phyloP scores from a whole-genome alignment of 1,140 invertebrate genomes.

The Cyrtorhinus lividipennis region DNA sequence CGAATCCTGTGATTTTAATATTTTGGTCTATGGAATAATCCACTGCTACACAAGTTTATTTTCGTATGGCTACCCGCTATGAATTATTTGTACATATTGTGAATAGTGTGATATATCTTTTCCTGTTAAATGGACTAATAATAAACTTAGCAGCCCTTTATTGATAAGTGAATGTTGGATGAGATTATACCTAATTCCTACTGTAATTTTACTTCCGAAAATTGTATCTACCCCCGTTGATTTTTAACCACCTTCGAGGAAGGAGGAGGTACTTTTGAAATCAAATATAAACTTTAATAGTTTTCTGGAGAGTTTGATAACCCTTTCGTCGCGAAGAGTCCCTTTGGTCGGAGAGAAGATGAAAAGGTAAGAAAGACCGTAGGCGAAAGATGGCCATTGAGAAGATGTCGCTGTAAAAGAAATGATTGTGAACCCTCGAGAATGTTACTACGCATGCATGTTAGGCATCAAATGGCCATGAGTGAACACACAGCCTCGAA shows the following conservation, averaged over 20 bases:
- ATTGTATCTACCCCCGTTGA: constrained; percentile 18
- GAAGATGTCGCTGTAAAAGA: too few relatives aligned
- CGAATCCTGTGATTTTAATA: not conserved
- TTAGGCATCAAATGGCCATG: too few relatives aligned
- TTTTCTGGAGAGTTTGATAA: too few relatives aligned
- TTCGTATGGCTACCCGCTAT: not conserved
- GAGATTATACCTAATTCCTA: not conserved
- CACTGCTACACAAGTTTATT: not conserved
- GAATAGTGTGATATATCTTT: constrained; percentile 18
- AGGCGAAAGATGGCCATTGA: too few relatives aligned
- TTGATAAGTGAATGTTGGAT: not conserved
- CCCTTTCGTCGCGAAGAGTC: too few relatives aligned
- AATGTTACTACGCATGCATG: too few relatives aligned
- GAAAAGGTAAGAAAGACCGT: too few relatives aligned
- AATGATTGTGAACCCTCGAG: too few relatives aligned
- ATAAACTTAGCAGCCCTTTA: constrained; percentile 7
- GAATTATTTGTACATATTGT: constrained; percentile 20
- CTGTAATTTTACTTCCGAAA: constrained; percentile 13
- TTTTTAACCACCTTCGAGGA: too few relatives aligned
- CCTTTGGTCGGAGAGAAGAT: too few relatives aligned
- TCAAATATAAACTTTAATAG: constrained; percentile 14
- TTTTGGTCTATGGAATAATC: not conserved
- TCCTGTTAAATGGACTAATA: not conserved
- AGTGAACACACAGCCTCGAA: too few relatives aligned
- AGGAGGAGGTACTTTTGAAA: too few relatives aligned